Percentiles rank a stretch among this genome's conserved stretches.
Conservation (phyloP, 2,797 vertebrate species). For the Takifugu rubripes region DNA sequence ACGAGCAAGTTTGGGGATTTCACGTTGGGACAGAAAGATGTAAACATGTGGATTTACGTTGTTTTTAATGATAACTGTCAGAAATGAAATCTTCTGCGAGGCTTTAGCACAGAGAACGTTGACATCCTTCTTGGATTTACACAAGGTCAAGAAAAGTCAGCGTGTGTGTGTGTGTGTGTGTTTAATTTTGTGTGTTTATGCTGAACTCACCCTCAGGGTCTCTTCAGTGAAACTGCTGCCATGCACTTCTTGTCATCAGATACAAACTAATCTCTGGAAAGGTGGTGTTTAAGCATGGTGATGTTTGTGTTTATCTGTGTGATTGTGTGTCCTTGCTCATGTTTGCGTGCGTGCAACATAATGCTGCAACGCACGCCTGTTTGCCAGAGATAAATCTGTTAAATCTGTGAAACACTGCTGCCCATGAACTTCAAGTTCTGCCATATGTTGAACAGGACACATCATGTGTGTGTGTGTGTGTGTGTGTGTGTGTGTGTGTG, state of each 20-base stretch:
- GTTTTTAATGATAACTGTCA: slow-evolving; percentile 26
- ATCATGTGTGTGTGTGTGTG: slow-evolving; percentile 19
- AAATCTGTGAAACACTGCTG: slow-evolving; percentile 66
- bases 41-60: slow-evolving; percentile 30
- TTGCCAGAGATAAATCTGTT: slow-evolving; percentile 74
- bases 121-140: slow-evolving; percentile 7
- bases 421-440: slow-evolving; percentile 75
- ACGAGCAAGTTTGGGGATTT: slow-evolving; percentile 14
- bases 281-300: slow-evolving; percentile 7
- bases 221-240: slow-evolving; percentile 22
- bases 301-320: slow-evolving; percentile 5
- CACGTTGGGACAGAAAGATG: not conserved
- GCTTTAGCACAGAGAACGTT: not conserved
- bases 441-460: slow-evolving; percentile 67
- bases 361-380: slow-evolving; percentile 59
- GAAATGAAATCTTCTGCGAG: slow-evolving; percentile 1
- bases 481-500: not conserved
- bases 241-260: slow-evolving; percentile 23
- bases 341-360: slow-evolving; percentile 28
- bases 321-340: slow-evolving; percentile 7
- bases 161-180: slow-evolving; percentile 10
- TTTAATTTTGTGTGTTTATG: slow-evolving; percentile 14
- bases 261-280: slow-evolving; percentile 25
- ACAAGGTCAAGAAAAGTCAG: slow-evolving; percentile 34
- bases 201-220: slow-evolving; percentile 11